A percentile compares a stretch with the other conserved stretches of the same genome.
Evolutionary conservation across 2,797 vertebrate species (phyloP).

Genomic region (Chlorospingus flavigularis): DNA sequence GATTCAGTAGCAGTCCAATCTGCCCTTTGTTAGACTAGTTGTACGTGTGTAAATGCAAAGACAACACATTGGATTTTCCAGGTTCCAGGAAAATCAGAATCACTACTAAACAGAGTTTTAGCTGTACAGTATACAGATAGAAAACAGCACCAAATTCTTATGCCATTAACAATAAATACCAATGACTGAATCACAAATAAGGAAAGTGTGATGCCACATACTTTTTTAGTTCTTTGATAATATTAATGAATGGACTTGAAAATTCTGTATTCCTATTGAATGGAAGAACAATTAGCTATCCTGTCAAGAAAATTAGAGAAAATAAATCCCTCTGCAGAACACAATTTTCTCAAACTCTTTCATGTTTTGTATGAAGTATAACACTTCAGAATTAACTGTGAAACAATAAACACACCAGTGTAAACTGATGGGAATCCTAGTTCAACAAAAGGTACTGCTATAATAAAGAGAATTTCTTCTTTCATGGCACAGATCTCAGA

Average conservation of each 20-base stretch:
- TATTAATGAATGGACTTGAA: neutral
- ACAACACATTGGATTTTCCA: neutral
- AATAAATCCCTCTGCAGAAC: neutral
- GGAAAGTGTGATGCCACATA: neutral
- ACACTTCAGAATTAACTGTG: slow-evolving; percentile 14
- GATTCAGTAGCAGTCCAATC: neutral
- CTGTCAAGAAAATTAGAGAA: neutral
- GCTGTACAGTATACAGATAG: neutral
- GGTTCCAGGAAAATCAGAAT: neutral
- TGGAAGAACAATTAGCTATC: neutral
- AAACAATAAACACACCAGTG: neutral
- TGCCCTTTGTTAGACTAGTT: fast-evolving
- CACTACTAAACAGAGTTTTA: neutral
- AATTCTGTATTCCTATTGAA: neutral
- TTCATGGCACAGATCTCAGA: neutral
- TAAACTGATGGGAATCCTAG: slow-evolving; percentile 1
- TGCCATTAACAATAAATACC: neutral
- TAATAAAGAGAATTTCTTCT: neutral
- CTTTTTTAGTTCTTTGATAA: neutral
- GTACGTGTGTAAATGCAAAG: neutral
- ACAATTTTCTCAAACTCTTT: neutral
- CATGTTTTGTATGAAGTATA: neutral
- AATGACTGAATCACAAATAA: neutral
- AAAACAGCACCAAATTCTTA: neutral
- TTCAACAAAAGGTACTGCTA: neutral